Evolutionary conservation across 2,113 vertebrate genomes (phyloP).

Genomic region (Muscicapa adusta): DNA sequence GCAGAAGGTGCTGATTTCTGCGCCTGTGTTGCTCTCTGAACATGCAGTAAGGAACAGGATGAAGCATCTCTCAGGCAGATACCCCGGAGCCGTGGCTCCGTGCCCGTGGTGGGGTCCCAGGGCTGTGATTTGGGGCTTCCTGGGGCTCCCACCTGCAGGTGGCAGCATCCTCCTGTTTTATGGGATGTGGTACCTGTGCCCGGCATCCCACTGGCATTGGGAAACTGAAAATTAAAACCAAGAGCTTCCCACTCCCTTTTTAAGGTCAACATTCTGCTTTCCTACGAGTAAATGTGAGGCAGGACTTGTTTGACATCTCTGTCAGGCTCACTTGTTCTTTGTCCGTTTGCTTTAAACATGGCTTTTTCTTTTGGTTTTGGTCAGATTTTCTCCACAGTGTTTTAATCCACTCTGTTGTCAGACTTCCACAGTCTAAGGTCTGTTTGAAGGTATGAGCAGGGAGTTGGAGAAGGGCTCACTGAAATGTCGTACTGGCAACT

Average conservation of each 20-base stretch:
- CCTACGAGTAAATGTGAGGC: not conserved
- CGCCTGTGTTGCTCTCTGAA: not conserved
- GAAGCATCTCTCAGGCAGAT: not conserved
- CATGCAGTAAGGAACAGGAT: not conserved
- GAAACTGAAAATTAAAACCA: not conserved
- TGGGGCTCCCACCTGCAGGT: slow-evolving; percentile 17
- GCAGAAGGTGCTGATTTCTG: not conserved
- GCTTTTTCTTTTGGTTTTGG: not conserved
- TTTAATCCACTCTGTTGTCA: not conserved
- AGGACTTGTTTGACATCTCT: not conserved
- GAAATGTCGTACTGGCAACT: not conserved
- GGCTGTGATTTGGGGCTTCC: not conserved
- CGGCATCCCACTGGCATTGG: not conserved
- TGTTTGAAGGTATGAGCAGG: not conserved
- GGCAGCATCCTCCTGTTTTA: slow-evolving; percentile 64
- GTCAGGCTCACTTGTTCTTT: not conserved
- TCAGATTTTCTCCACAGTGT: not conserved
- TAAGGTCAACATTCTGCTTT: not conserved
- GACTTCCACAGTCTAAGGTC: not conserved
- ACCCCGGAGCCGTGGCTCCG: rapidly evolving
- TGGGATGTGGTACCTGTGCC: not conserved
- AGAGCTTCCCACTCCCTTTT: not conserved
- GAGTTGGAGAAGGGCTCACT: not conserved
- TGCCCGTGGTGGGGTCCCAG: rapidly evolving
- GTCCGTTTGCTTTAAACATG: not conserved